phyloP scores from a whole-genome alignment of 2,113 vertebrate species.

The Ciconia boyciana region DNA sequence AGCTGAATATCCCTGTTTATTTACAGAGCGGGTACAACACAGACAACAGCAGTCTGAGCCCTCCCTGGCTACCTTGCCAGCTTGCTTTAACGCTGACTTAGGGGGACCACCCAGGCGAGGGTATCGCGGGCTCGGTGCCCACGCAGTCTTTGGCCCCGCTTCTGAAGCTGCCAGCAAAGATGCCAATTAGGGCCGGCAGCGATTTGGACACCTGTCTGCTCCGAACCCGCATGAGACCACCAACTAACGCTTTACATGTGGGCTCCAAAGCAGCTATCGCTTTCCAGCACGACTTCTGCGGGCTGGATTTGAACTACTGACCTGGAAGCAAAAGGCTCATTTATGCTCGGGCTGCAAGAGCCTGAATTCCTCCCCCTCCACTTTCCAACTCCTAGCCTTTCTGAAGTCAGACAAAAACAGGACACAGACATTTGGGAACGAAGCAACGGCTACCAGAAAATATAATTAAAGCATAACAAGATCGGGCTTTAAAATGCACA shows the following conservation, averaged over 20 bases:
- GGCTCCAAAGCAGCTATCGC: not conserved
- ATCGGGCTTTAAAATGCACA: not conserved
- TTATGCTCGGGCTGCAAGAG: not conserved
- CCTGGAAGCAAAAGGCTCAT: slow-evolving; percentile 41
- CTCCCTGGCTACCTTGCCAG: not conserved
- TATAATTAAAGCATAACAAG: not conserved
- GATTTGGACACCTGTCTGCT: slow-evolving; percentile 35
- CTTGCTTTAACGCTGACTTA: not conserved
- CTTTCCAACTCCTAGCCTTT: not conserved
- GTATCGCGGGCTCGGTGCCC: not conserved
- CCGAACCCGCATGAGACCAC: not conserved
- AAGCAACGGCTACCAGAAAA: not conserved
- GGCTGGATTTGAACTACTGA: slow-evolving; percentile 34
- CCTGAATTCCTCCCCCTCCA: not conserved
- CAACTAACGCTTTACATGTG: not conserved
- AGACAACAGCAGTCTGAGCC: not conserved
- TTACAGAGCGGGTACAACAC: not conserved
- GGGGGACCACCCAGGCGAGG: slow-evolving; percentile 34
- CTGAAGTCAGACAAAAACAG: slow-evolving; percentile 10
- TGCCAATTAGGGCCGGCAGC: not conserved
- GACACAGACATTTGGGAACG: not conserved
- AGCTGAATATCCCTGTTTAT: slow-evolving; percentile 10
- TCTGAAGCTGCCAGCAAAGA: slow-evolving; percentile 34
- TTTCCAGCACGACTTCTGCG: not conserved
- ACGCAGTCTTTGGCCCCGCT: not conserved